Base-by-base conservation (phyloP, 2,888 invertebrate species). In the Pachycephus smyrnensis region DNA sequence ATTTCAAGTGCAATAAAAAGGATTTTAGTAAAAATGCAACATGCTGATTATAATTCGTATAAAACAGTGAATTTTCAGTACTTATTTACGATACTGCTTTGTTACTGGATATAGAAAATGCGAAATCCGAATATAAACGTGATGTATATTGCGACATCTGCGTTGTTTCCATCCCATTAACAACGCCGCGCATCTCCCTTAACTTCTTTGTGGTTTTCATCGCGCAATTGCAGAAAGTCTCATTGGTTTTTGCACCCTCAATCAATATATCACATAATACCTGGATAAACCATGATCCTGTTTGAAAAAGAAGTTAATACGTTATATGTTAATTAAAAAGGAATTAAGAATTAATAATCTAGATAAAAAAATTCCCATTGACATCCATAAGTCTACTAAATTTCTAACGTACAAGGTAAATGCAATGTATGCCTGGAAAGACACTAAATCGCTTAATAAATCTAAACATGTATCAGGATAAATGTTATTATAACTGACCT, bases 231-330 rank as follows among this genome's bases (percentile, higher is more conserved):
- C 36, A 4, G 0, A 88, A 81, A 9, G 80, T 78, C 3, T 83
- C 32, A 11, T 74, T 71, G 12, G 35, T 75, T 11, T 76, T 77
- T 68, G 35, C 75, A 30, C 9, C 77, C 73, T 82, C 6, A 55
- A 55, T 79, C 37, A 88, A 73, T 6, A 84, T 77, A 37, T 83
- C 80, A 75, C 88, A 88, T n/a, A 89, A 75, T 23, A 82, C 84
- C 73, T 87, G 87, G 36, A 89, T 87, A 36, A 88, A 88, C 88
- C 88, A 88, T 0, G 89, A 84, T 6, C 88, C 88, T 89, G 35
- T 12, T 11, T 11, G n/a, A 55, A 68, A 35, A 11, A 37, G 69
- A 79, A 73, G 1, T 35, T 31, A 23, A 73, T 35, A 31, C 12
- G 35, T 30, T 23, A 35, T 2, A 15, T 73, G 4, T 74, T 6